Evolutionary conservation across 2,888 invertebrate genomes (phyloP).

Genomic region (Sinopyrophorus schimmeli): DNA sequence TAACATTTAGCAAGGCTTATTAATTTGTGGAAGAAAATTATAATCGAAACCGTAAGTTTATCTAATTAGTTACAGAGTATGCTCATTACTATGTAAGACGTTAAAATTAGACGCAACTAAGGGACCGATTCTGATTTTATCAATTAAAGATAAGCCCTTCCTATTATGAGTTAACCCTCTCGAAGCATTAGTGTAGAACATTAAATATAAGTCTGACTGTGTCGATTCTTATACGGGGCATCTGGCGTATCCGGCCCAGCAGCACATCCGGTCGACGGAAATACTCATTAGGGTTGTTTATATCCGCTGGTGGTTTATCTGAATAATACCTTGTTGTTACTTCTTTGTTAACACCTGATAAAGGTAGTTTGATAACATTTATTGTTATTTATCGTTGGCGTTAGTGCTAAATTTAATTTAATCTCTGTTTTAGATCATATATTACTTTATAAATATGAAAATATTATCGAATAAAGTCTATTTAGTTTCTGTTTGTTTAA

Average conservation of each 20-base stretch:
- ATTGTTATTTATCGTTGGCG: no score
- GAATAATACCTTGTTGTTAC: slow-evolving; percentile 9
- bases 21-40: no score
- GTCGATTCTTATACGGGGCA: slow-evolving; percentile 26
- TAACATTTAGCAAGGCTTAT: no score
- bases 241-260: slow-evolving; percentile 31
- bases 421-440: no score
- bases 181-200: slow-evolving; percentile 12
- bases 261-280: slow-evolving; percentile 30
- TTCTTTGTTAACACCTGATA: no score
- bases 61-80: slow-evolving; percentile 4
- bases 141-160: slow-evolving; percentile 13
- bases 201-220: slow-evolving; percentile 20
- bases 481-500: no score
- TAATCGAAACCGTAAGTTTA: no score
- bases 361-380: no score
- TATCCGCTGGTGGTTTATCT: slow-evolving; percentile 28
- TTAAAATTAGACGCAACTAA: slow-evolving; percentile 3
- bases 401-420: no score
- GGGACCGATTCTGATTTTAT: slow-evolving; percentile 9
- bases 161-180: slow-evolving; percentile 10
- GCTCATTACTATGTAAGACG: slow-evolving; percentile 4
- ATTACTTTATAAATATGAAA: no score
- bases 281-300: slow-evolving; percentile 34
- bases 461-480: no score